Evolutionary conservation across 92 coral and sea anemone species (phyloP), one percentile per base, ranked within the genome.

Genomic region (Scolanthus callimorphus): DNA sequence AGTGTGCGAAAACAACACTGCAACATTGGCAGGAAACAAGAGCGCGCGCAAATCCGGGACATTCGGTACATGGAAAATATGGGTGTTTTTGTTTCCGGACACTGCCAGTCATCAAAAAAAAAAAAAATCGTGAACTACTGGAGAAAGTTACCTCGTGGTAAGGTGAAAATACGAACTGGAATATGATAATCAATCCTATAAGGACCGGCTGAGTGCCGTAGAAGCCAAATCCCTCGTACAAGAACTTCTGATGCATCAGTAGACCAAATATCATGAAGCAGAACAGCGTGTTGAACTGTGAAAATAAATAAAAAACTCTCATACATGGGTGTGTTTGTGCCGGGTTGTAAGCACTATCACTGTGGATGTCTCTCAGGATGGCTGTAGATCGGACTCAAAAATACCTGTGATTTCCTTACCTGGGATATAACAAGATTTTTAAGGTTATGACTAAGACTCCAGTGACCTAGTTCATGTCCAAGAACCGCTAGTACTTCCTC

Each of bases 111-210:
- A n/a, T n/a, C n/a, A n/a, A n/a, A n/a, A n/a, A n/a, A n/a, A n/a
- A n/a, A n/a, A n/a, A n/a, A n/a, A n/a, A n/a, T n/a, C n/a, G n/a
- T n/a, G n/a, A n/a, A n/a, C n/a, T n/a, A n/a, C n/a, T n/a, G n/a
- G n/a, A n/a, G n/a, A n/a, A n/a, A n/a, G n/a, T 78, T 66, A 92
- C 98, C 98, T 92, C 98, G 26, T 92, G 83, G 51, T 92, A 92
- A 11, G 98, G 98, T 17, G 98, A 92, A 63, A 92, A 92, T 34
- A 92, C 83, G 43, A 88, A 92, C 92, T 92, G 98, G 70, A 88
- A 84, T 39, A 92, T 90, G 17, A 92, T 84, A 39, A 92, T 70
- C 17, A 92, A 50, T 1, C 98, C 98, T 56, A 92, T 92, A 38
- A 92, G 59, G n/a, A 88, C 62, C 2, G 98, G 98, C 52, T 88